Percentiles rank a stretch among this genome's conserved stretches.
These are phyloP conservation scores for Leptinotarsa haldemani DNA, from an alignment of 2,888 invertebrate species.

Conservation along the genomic window DNA sequence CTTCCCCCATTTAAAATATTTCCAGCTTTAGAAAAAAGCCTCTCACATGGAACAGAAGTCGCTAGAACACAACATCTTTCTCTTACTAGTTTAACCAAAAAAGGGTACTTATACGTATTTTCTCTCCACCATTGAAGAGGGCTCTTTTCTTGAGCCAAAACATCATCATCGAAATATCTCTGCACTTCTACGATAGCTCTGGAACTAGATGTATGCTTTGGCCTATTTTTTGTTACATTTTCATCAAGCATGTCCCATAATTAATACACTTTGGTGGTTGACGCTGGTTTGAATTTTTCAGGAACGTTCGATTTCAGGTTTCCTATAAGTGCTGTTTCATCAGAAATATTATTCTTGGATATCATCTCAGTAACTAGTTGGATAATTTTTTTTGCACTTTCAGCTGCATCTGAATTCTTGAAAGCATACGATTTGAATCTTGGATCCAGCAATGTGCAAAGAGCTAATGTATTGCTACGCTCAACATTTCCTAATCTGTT, in stretches of 20 bases:
- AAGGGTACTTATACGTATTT: conserved; percentile 34
- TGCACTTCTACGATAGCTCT: conserved; percentile 40
- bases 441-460: conserved; percentile 40
- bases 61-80: conserved; percentile 37
- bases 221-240: neutral
- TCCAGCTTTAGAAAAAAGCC: conserved; percentile 41
- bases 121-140: conserved; percentile 36
- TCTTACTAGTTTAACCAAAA: conserved; percentile 31
- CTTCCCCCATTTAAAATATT: conserved; percentile 31
- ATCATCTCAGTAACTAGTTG: too few relatives aligned
- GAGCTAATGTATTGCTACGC: conserved; percentile 18
- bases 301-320: too few relatives aligned
- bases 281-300: too few relatives aligned
- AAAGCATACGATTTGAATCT: conserved; percentile 39
- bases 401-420: conserved; percentile 14
- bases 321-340: too few relatives aligned
- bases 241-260: neutral
- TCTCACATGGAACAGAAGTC: conserved; percentile 41
- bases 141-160: conserved; percentile 24
- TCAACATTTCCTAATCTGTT: conserved; percentile 31
- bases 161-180: conserved; percentile 35
- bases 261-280: neutral
- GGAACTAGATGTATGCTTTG: neutral
- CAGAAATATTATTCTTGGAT: too few relatives aligned
- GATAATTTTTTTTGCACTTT: neutral